Conservation (phyloP, 2,797 vertebrate species). For the Nyctibius grandis region DNA sequence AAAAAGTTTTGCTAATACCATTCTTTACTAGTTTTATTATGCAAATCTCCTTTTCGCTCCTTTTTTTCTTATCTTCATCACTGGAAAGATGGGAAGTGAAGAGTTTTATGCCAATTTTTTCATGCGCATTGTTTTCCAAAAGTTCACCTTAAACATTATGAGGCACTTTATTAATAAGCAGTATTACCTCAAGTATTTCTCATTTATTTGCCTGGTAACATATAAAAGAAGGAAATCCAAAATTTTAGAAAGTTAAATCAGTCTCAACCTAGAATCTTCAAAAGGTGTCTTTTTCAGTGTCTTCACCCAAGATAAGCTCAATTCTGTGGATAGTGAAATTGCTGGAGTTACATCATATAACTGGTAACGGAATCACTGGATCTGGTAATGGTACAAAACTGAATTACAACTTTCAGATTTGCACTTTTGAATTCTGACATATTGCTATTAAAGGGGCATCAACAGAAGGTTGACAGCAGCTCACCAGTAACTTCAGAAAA, state of each 20-base stretch:
- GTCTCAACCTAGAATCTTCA: neutral
- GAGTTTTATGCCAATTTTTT: neutral
- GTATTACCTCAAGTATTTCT: neutral
- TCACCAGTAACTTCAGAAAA: slow-evolving; percentile 35
- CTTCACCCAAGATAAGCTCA: neutral
- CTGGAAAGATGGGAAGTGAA: neutral
- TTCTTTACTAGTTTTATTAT: neutral
- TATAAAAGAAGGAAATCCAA: neutral
- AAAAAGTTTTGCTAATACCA: neutral
- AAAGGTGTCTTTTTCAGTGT: neutral
- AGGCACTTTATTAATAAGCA: neutral
- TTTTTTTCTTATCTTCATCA: neutral
- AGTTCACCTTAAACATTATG: neutral
- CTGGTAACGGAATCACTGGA: neutral
- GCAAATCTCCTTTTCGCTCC: neutral
- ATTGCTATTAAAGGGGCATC: neutral
- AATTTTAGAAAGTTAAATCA: neutral
- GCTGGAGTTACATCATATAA: neutral
- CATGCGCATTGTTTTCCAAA: neutral
- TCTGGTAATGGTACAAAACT: neutral
- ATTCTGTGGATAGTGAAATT: neutral
- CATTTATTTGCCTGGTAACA: neutral
- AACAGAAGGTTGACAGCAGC: neutral
- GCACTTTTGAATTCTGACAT: neutral
- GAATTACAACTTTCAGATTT: neutral